Evolutionary conservation across 2,888 invertebrate species (phyloP).

Genomic region (Archips xylosteana): DNA sequence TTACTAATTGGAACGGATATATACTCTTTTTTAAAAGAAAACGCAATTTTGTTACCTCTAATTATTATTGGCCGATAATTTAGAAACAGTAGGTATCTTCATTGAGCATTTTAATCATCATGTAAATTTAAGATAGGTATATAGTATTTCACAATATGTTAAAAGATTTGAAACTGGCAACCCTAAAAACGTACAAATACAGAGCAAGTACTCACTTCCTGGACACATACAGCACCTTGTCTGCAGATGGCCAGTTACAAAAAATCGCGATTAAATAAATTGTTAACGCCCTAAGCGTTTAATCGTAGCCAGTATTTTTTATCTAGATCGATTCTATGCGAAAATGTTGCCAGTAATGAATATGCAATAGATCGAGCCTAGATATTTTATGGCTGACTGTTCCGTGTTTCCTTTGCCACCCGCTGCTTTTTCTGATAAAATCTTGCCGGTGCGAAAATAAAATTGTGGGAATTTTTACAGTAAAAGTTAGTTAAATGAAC

Average conservation of each 20-base stretch:
- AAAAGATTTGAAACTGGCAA: slow-evolving; percentile 42
- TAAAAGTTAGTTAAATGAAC: slow-evolving; percentile 48
- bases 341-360: slow-evolving; percentile 67
- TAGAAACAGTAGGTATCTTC: no score
- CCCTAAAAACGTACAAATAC: slow-evolving; percentile 53
- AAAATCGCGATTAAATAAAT: slow-evolving; percentile 70
- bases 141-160: no score
- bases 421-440: slow-evolving; percentile 58
- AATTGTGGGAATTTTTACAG: slow-evolving; percentile 42
- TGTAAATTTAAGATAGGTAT: no score
- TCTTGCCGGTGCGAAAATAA: slow-evolving; percentile 40
- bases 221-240: slow-evolving; percentile 71
- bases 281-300: slow-evolving; percentile 70
- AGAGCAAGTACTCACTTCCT: slow-evolving; percentile 65
- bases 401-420: slow-evolving; percentile 66
- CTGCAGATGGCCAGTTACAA: slow-evolving; percentile 66
- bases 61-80: no score
- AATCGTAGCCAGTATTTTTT: slow-evolving; percentile 61
- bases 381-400: slow-evolving; percentile 68
- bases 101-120: no score
- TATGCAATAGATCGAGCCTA: slow-evolving; percentile 72
- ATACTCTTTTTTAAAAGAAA: no score
- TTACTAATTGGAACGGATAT: no score
- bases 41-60: no score
- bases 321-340: slow-evolving; percentile 73